These are phyloP conservation scores for Silurus glanis DNA, from an alignment of 2,113 vertebrate genomes.

Conservation along the genomic window DNA sequence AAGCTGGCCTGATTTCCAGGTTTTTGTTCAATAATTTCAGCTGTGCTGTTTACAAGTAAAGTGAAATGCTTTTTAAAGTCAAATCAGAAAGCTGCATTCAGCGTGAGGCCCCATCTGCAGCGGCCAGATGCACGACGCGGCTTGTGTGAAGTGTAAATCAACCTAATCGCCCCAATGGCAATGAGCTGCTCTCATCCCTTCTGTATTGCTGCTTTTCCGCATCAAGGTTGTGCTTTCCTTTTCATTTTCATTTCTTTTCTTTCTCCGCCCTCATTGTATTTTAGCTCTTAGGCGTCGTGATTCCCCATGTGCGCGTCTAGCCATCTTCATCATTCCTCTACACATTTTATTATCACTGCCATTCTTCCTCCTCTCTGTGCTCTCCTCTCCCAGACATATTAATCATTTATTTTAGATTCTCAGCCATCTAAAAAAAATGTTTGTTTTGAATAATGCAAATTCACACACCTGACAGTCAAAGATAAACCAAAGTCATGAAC, in stretches of 20 bases:
- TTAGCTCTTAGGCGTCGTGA: not conserved
- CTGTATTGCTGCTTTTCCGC: conserved; percentile 17
- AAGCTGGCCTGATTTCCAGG: conserved; percentile 44
- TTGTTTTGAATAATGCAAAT: not conserved
- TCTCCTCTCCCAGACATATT: not conserved
- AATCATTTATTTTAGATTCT: not conserved
- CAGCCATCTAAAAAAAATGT: not conserved
- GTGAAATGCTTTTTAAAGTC: conserved; percentile 51
- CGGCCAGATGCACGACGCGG: conserved; percentile 29
- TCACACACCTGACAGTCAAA: not conserved
- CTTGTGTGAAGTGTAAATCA: conserved; percentile 44
- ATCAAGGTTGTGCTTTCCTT: conserved; percentile 1
- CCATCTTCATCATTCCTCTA: not conserved
- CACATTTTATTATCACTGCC: not conserved
- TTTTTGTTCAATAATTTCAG: conserved; percentile 51
- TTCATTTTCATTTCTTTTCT: conserved; percentile 12
- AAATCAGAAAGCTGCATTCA: conserved; percentile 42
- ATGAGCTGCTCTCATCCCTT: not conserved
- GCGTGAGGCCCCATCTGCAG: conserved; percentile 27
- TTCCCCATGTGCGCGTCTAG: not conserved
- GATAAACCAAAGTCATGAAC: not conserved
- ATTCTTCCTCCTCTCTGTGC: not conserved
- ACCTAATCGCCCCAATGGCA: conserved; percentile 28
- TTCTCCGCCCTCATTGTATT: not conserved
- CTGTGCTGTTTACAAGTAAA: conserved; percentile 28